Evolutionary conservation across 2,113 vertebrate genomes (phyloP), one percentile per base, ranked within the genome.

Genomic region (Octodon degus): DNA sequence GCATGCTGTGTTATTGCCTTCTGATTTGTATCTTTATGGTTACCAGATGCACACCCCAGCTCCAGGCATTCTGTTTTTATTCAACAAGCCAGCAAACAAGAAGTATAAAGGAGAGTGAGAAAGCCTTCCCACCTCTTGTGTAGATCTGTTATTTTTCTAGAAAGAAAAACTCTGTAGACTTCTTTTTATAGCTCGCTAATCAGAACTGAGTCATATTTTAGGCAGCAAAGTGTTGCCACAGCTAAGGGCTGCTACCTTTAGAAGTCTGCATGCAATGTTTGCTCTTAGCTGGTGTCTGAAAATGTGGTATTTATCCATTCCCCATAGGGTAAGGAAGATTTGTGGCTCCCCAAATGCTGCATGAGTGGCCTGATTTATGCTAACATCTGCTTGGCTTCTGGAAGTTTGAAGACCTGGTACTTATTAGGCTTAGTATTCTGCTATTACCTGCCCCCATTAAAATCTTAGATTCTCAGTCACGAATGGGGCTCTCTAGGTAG

Each of bases 81-180:
- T 90, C 20, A 80, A 14, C 8, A 67, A n/a, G 12, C 12, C 34
- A 88, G 72, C 7, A 83, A 43, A 17, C n/a, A 83, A 55, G 24
- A 93, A 65, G 22, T 87, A 50, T 77, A 84, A 84, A 88, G 9
- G 43, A 77, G 17, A 77, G 30, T 24, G 12, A 43, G 95, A 83
- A 50, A 17, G 47, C 1, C 0, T 7, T 74, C 47, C 20, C 14
- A 4, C 0, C 2, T 9, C 43, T 70, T 20, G 58, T 79, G 53
- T 2, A 87, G 32, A 83, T 55, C 37, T 87, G 27, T 92, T 82
- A 40, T 17, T 94, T 86, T 90, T 68, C 47, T n/a, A 88, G 68
- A 84, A 72, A 79, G 76, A 40, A 76, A 50, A 34, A 80, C 32
- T 80, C 68, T 47, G 6, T 11, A 81, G 83, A 67, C 13, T 91